Evolutionary conservation across 2,797 vertebrate species (phyloP), one percentile per base, ranked within the genome.

Genomic region (Micrastur ruficollis): DNA sequence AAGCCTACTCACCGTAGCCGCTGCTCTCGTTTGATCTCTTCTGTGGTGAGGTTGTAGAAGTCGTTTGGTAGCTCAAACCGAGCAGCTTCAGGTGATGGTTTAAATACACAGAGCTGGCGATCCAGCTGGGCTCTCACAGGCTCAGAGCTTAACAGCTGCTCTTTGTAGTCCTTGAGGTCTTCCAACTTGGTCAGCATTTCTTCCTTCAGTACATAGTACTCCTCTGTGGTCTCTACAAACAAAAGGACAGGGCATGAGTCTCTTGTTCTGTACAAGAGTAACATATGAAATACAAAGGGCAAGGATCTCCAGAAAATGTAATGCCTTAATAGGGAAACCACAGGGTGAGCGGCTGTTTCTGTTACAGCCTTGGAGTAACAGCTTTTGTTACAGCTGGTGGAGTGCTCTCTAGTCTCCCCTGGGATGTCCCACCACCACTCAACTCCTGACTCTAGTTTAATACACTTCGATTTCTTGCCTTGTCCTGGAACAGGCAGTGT

Each of bases 11-110:
- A 99, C 99, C 98, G 98, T 26, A 98, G 98, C 95, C 97, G 98
- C 55, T 99, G 99, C 91, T 99, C 99, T 11, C 96, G 98, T 80
- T 98, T 98, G 11, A 99, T 97, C 98, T 99, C 99, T 59, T 99
- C 99, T 0, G 98, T 97, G 0, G 98, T 98, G 68, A 99, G 98
- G 96, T 94, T 99, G 98, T 99, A 99, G 95, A 99, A 99, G 49
- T 99, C 99, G 0, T 85, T 71, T 0, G 99, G 99, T 88, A 99
- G 98, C 94, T 99, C 98, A 3, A 99, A 99, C 58, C 86, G 98
- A 1, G 98, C 98, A 23, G 99, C 99, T 18, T 98, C 96, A 1
- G 98, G 72, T 1, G 99, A 99, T 0, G 99, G 97, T 63, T 90
- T 97, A 95, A 99, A 99, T 4, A 98, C 72, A 0, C 98, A 97